These are phyloP conservation scores for Leptodirus hochenwartii DNA, from an alignment of 2,888 invertebrate species.

Conservation along the genomic window DNA sequence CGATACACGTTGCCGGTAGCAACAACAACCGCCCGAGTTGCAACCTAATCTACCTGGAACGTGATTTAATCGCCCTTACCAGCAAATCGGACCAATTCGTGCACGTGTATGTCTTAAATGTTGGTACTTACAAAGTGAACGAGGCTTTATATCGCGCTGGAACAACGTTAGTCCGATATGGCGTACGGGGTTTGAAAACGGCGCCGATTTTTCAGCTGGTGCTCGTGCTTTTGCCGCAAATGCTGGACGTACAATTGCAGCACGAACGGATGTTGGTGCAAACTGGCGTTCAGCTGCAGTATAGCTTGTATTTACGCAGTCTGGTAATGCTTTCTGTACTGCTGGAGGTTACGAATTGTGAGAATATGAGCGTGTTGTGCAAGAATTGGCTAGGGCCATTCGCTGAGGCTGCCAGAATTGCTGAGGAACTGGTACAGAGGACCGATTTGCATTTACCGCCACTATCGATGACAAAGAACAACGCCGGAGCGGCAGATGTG, in stretches of 20 bases:
- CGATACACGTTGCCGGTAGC: conserved; percentile 32
- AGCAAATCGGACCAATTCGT: conserved; percentile 34
- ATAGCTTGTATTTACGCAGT: conserved; percentile 38
- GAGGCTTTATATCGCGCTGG: conserved; percentile 32
- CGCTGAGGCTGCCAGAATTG: conserved; percentile 33
- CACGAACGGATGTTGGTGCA: conserved; percentile 37
- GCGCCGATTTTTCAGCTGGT: conserved; percentile 34
- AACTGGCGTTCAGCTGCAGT: conserved; percentile 37
- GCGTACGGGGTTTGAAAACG: conserved; percentile 32
- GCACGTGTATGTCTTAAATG: conserved; percentile 27
- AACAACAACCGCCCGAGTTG: conserved; percentile 30
- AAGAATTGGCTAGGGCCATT: conserved; percentile 40
- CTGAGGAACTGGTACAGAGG: conserved; percentile 33
- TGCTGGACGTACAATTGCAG: conserved; percentile 32
- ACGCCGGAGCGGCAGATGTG: conserved; percentile 9
- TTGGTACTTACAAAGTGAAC: conserved; percentile 23
- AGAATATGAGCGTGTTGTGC: conserved; percentile 24
- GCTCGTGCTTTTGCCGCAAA: conserved; percentile 29
- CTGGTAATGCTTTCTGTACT: conserved; percentile 33
- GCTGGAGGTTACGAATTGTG: conserved; percentile 32
- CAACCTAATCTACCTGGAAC: conserved; percentile 29
- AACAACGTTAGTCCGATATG: conserved; percentile 30
- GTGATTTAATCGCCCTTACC: conserved; percentile 33
- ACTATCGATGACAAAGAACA: conserved; percentile 7
- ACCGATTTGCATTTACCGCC: conserved; percentile 17